phyloP scores from a whole-genome alignment of 2,888 invertebrate genomes.

The Syrphus vitripennis region DNA sequence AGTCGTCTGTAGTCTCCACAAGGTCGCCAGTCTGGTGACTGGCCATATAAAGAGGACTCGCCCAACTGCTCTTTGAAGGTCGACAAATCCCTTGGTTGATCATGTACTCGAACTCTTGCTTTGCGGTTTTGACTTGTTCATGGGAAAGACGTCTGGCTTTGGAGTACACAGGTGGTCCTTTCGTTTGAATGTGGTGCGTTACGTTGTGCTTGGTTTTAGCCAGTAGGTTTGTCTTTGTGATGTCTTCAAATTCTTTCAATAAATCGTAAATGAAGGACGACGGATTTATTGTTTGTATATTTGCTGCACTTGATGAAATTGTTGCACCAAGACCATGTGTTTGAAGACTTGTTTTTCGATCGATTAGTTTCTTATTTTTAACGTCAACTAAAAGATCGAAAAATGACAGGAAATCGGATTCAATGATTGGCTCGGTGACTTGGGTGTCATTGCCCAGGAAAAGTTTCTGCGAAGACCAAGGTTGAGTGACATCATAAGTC shows the following conservation, averaged over 20 bases:
- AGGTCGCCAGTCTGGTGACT: too few species aligned
- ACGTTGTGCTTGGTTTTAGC: not conserved
- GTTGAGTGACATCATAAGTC: not conserved
- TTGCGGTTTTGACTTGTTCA: not conserved
- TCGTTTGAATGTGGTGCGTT: not conserved
- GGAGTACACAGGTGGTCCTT: not conserved
- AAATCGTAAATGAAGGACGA: too few species aligned
- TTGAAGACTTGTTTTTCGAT: constrained; percentile 1
- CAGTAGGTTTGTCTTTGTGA: not conserved
- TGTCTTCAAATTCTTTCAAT: not conserved
- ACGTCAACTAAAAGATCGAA: constrained; percentile 5
- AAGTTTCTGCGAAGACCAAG: not conserved
- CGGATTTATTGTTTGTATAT: too few species aligned
- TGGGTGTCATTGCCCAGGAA: not conserved
- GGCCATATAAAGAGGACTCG: too few species aligned
- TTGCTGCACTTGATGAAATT: not conserved
- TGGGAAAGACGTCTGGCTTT: not conserved
- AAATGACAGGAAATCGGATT: constrained; percentile 16
- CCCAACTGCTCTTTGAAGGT: too few species aligned
- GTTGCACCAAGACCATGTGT: not conserved
- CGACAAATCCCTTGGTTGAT: not conserved
- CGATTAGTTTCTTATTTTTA: constrained; percentile 28
- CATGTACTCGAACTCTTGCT: not conserved
- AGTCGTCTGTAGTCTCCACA: too few species aligned
- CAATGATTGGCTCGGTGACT: constrained; percentile 15